phyloP scores from a whole-genome alignment of 2,888 invertebrate genomes.

The Piscicola geometra region DNA sequence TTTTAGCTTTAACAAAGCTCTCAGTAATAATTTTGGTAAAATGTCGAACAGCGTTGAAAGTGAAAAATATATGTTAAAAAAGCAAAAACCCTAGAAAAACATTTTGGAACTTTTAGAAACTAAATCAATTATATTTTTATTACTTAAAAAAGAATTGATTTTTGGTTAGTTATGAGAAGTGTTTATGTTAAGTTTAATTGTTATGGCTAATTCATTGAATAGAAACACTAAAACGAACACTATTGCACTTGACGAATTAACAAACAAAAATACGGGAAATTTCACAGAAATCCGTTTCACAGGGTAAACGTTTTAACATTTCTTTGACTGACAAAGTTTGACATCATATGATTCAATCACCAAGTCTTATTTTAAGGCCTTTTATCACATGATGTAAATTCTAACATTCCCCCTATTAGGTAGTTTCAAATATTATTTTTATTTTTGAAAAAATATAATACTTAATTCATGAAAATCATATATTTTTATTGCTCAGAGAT shows the following conservation, averaged over 20 bases:
- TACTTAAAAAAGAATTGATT: too few species aligned
- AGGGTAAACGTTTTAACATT: neutral
- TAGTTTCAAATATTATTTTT: neutral
- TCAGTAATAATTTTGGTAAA: constrained; percentile 1
- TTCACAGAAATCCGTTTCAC: constrained; percentile 6
- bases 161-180: neutral
- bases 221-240: neutral
- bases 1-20: constrained; percentile 12
- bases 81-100: too few species aligned
- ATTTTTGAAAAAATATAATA: neutral
- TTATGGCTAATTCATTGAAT: constrained; percentile 11
- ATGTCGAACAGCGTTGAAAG: neutral
- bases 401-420: too few species aligned
- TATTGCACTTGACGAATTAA: neutral
- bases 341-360: neutral
- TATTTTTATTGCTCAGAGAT: constrained; percentile 3
- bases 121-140: too few species aligned
- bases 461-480: constrained; percentile 38
- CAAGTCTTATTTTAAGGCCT: neutral
- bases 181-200: constrained; percentile 2
- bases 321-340: neutral
- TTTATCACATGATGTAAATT: constrained; percentile 7
- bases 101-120: too few species aligned
- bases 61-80: too few species aligned
- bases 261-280: neutral